phyloP scores from a whole-genome alignment of 92 coral and sea anemone genomes.

The Virgularia gustaviana region DNA sequence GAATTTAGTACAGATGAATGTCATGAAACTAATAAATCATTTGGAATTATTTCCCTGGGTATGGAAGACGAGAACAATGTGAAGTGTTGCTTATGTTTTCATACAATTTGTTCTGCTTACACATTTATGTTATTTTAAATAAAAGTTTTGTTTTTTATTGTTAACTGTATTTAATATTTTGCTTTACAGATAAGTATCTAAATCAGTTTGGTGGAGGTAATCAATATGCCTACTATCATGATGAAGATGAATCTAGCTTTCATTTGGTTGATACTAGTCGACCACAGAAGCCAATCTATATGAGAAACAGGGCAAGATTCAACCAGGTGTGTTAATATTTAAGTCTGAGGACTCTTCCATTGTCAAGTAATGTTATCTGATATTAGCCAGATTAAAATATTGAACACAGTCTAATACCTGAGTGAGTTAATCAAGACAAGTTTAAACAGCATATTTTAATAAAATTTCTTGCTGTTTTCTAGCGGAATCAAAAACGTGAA shows the following conservation, averaged over 20 bases:
- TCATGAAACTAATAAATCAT: too few relatives aligned
- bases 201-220: slow-evolving; percentile 98
- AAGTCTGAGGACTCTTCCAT: neutral
- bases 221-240: slow-evolving; percentile 94
- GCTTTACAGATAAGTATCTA: slow-evolving; percentile 78
- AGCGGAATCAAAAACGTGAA: slow-evolving; percentile 67
- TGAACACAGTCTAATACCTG: neutral
- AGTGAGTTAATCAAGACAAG: neutral
- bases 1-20: too few relatives aligned
- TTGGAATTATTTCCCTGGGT: too few relatives aligned
- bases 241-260: slow-evolving; percentile 95
- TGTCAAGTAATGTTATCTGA: neutral
- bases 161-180: neutral
- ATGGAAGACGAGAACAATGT: too few relatives aligned
- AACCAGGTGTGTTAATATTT: slow-evolving; percentile 70
- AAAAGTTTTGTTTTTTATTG: neutral
- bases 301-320: slow-evolving; percentile 82
- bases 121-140: too few relatives aligned
- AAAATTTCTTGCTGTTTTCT: neutral
- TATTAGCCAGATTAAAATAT: too few relatives aligned
- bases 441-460: too few relatives aligned
- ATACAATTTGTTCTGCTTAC: neutral
- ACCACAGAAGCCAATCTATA: slow-evolving; percentile 88
- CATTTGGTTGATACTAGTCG: slow-evolving; percentile 95
- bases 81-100: too few relatives aligned